A percentile compares a stretch with the other conserved stretches of the same genome.
These are phyloP conservation scores for Cordilura impudica DNA, from an alignment of 2,888 invertebrate species.

Conservation along the genomic window DNA sequence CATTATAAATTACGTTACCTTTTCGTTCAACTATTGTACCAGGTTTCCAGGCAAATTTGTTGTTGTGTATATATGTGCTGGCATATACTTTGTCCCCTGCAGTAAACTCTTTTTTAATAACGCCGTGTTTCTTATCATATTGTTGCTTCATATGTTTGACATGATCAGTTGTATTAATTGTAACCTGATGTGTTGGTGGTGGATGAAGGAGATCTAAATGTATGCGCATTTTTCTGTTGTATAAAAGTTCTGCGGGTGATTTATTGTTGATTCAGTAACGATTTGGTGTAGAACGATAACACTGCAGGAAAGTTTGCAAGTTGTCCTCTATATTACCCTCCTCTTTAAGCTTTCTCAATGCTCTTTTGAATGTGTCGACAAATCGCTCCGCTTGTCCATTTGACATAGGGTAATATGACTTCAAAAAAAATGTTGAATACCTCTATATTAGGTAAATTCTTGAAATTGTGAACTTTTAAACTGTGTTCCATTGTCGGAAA, in stretches of 20 bases:
- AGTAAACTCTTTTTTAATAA: conserved; percentile 29
- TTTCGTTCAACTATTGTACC: conserved; percentile 51
- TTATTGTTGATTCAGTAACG: conserved; percentile 42
- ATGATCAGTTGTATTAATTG: background rate
- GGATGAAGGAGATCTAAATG: conserved; percentile 55
- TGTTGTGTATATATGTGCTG: conserved; percentile 39
- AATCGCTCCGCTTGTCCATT: conserved; percentile 65
- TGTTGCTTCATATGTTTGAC: conserved; percentile 34
- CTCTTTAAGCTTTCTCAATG: conserved; percentile 54
- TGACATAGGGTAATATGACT: conserved; percentile 40
- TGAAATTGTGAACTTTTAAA: conserved; percentile 16
- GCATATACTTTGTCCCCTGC: conserved; percentile 32
- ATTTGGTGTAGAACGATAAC: conserved; percentile 57
- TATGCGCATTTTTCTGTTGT: conserved; percentile 54
- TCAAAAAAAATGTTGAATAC: conserved; percentile 7
- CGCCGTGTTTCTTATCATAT: conserved; percentile 31
- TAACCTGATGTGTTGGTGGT: background rate
- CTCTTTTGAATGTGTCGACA: conserved; percentile 62
- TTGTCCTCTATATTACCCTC: conserved; percentile 42
- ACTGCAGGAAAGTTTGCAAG: conserved; percentile 53
- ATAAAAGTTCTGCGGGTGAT: conserved; percentile 54
- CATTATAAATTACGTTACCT: conserved; percentile 57
- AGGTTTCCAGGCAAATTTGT: conserved; percentile 40
- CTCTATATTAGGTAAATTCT: background rate
- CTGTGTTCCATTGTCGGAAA: conserved; percentile 20